Conservation (phyloP, 2,113 vertebrate genomes). For the Microcebus ravelobensis region DNA sequence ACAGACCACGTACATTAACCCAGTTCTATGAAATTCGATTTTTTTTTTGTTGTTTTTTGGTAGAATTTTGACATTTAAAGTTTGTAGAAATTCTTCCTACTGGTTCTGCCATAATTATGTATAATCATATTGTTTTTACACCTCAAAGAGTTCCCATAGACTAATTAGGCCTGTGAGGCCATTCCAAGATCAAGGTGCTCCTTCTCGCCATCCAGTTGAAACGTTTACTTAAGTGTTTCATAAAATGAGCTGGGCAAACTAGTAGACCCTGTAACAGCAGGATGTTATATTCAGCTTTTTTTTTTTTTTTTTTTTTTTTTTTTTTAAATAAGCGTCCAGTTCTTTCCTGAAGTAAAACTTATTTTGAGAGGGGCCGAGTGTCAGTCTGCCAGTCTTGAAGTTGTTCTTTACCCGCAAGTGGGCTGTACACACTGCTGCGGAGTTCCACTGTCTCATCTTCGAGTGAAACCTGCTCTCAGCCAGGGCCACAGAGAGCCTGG, state of each 20-base stretch:
- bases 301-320: neutral
- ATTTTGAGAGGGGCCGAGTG: neutral
- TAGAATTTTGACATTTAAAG: neutral
- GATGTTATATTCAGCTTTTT: neutral
- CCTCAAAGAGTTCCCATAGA: neutral
- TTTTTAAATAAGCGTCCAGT: neutral
- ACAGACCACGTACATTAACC: neutral
- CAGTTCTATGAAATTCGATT: neutral
- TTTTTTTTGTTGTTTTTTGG: neutral
- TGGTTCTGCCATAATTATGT: neutral
- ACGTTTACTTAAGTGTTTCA: neutral
- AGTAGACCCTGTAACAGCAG: neutral
- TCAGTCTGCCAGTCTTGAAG: neutral
- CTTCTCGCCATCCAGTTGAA: neutral
- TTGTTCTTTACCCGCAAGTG: neutral
- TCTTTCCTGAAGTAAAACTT: neutral
- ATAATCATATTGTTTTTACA: neutral
- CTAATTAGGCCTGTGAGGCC: neutral
- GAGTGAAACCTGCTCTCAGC: neutral
- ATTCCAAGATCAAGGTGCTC: neutral
- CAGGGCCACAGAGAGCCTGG: fast-evolving
- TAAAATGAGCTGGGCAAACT: neutral
- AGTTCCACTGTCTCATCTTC: neutral
- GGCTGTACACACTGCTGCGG: neutral
- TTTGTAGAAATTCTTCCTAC: neutral